Base-by-base conservation (phyloP, 2,888 invertebrate species). In the Onchidella celtica region DNA sequence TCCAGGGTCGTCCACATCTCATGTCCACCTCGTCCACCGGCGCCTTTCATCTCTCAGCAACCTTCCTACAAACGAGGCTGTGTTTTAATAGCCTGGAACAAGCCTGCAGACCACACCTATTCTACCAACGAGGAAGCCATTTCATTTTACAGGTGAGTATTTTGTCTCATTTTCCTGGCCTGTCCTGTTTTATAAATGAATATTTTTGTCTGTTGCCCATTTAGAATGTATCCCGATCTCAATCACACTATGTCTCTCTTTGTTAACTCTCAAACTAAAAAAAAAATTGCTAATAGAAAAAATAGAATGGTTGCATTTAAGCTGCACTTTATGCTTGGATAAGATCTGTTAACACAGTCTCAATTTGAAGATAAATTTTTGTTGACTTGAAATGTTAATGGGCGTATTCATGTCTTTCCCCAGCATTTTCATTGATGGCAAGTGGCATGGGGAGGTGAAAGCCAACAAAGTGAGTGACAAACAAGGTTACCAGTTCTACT, bases 81-180 rank as follows among this genome's bases (percentile, higher is more conserved):
- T 83, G 92, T 91, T 27, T 86, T 92, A 9, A 86, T 93, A 17
- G 90, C 90, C 6, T 93, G 93, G 93, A 90, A 91, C 59, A 90
- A 90, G 77, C 92, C 92, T 0, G 80, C 85, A 21, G 88, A 86
- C 4, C 85, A 87, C 32, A 86, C 87, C 0, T 85, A 83, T 61
- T 84, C 88, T 0, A 83, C 88, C n/a, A 87, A 88, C 75, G 90
- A 90, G 27, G 92, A 92, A 76, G 90, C 91, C 57, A 90, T 92
- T 47, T 86, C 89, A 21, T 83, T 88, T 32, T 93, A 92, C 87
- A 89, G 90, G 92, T 92, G 84, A 66, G 72, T 57, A 3, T 4
- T 32, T n/a, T 29, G 32, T 6, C 17, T 3, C 2, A 17, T 65
- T 32, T n/a, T n/a, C n/a, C n/a, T n/a, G n/a, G n/a, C n/a, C n/a